Base-by-base conservation (phyloP, 2,888 invertebrate genomes). In the Salticus scenicus region DNA sequence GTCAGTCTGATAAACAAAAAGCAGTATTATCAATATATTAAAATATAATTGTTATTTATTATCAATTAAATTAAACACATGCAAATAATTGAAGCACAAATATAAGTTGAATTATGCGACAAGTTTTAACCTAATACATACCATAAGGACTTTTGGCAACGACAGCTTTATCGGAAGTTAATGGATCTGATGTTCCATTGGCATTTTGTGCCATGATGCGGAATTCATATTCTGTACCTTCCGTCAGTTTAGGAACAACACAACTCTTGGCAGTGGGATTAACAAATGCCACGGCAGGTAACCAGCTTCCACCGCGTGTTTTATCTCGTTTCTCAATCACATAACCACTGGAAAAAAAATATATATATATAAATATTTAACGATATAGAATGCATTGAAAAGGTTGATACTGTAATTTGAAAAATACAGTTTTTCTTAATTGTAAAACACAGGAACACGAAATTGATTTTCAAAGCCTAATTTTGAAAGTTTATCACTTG, bases 201-300 rank as follows among this genome's bases (percentile, higher is more conserved):
- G 97, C 93, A 92, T 98, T 98, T 91, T 98, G 98, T 69, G 98
- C 98, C 91, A 94, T 95, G 0, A 98, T 97, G 90, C 98, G 94
- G 92, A 98, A 98, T 91, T 98, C 98, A 90, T 98, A 98, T 90
- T 97, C 95, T 0, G 98, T 98, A 70, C 98, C 98, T 92, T 98
- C 98, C 37, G 96, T 92, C 7, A 98, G 91, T 37, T 87, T 87
- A 0, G 84, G 80, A 28, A 87, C 87, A 30, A 51, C 41, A 24
- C 84, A 84, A 20, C 31, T 81, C 7, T 37, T 67, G 27, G 69
- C 71, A 20, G 80, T 85, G 2, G 85, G 84, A 28, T 96, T 97
- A 7, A 98, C 95, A 90, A 97, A 97, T 7, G 95, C 95, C 0
- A 97, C 95, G 69, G 98, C 98, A 76, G 98, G 98, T 72, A 98